These are phyloP conservation scores for Thyatira batis DNA, from an alignment of 2,888 invertebrate genomes.

Conservation along the genomic window DNA sequence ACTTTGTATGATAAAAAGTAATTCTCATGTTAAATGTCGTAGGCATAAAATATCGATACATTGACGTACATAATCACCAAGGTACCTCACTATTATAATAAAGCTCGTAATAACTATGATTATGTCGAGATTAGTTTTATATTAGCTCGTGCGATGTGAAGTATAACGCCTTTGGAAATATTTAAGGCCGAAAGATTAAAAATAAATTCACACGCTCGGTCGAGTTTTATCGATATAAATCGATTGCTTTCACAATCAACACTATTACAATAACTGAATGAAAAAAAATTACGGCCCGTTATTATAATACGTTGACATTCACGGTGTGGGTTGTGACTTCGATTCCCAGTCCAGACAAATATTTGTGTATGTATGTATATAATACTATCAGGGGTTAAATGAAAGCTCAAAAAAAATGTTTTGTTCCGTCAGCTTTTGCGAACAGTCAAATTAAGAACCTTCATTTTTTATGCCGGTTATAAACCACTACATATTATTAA, in stretches of 20 bases:
- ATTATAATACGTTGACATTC: too few species aligned
- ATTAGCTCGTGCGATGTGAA: conserved; percentile 58
- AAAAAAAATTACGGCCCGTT: background rate
- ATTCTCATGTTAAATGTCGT: conserved; percentile 3
- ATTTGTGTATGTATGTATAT: too few species aligned
- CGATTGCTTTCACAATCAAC: conserved; percentile 47
- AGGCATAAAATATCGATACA: conserved; percentile 28
- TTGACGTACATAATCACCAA: conserved; percentile 34
- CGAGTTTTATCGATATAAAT: conserved; percentile 39
- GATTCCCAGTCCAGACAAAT: too few species aligned
- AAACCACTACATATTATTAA: too few species aligned
- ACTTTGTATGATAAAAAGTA: conserved; percentile 1
- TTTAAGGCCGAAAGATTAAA: conserved; percentile 38
- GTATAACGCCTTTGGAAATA: conserved; percentile 41
- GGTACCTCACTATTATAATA: conserved; percentile 50
- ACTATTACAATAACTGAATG: conserved; percentile 23
- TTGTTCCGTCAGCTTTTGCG: too few species aligned
- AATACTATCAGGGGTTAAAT: too few species aligned
- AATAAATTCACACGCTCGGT: conserved; percentile 40
- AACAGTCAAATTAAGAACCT: too few species aligned
- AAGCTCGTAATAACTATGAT: conserved; percentile 63
- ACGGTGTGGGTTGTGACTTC: too few species aligned
- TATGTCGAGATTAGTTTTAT: conserved; percentile 57
- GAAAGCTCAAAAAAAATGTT: background rate
- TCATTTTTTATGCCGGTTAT: too few species aligned